Conservation (phyloP, 2,888 invertebrate species). For the Ophion ellenae region DNA sequence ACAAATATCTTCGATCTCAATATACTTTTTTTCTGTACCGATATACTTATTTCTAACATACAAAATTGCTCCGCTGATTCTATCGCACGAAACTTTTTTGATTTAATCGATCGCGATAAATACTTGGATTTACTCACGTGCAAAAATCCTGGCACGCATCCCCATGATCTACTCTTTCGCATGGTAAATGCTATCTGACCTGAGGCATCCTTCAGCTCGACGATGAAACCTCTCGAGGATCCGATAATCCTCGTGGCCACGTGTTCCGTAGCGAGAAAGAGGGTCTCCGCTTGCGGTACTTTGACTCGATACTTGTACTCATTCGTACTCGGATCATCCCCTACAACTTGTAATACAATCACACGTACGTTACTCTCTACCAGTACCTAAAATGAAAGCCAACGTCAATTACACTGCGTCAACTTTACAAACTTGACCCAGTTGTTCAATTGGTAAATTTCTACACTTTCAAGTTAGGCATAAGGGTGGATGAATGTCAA, state of each 20-base stretch:
- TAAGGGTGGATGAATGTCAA: not conserved
- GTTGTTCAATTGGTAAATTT: not conserved
- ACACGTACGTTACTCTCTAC: not conserved
- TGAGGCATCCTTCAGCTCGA: conserved; percentile 93
- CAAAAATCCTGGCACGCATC: conserved; percentile 73
- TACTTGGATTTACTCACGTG: conserved; percentile 70
- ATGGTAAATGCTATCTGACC: conserved; percentile 93
- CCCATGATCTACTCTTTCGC: conserved; percentile 75
- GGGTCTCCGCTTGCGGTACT: conserved; percentile 89
- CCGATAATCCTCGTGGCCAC: conserved; percentile 91
- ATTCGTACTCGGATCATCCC: conserved; percentile 88
- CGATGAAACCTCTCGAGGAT: conserved; percentile 89
- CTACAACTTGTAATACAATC: conserved; percentile 84
- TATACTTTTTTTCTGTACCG: too few relatives aligned
- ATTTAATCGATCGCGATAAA: too few relatives aligned
- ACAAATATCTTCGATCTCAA: too few relatives aligned
- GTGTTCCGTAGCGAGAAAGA: conserved; percentile 90
- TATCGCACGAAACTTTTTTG: too few relatives aligned
- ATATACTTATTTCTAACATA: too few relatives aligned
- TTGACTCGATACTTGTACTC: conserved; percentile 87
- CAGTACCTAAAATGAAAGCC: not conserved
- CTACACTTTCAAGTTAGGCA: not conserved
- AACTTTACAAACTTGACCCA: not conserved
- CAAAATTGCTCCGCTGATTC: too few relatives aligned
- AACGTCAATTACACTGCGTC: too few relatives aligned